Evolutionary conservation across 2,113 vertebrate species (phyloP), one percentile per base, ranked within the genome.

Genomic region (Caloenas nicobarica): DNA sequence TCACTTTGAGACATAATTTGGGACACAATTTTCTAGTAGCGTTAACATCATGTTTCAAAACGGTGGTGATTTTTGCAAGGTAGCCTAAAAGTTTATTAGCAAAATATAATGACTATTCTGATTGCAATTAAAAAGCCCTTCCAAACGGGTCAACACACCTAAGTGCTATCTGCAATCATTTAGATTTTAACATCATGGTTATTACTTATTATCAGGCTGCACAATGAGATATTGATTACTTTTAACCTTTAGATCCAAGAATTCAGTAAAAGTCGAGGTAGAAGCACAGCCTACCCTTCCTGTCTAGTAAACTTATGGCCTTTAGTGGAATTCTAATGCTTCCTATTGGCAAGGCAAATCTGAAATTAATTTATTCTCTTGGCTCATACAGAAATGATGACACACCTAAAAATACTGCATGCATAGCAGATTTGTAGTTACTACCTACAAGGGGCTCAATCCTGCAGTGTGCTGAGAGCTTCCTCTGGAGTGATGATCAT

Each of bases 191-290:
- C 97, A 97, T 97, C 97, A 95, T 91, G 95, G 96, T 98, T 98
- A 98, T 98, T 98, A 97, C 97, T 98, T 98, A 98, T 98, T 97
- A 98, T 97, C 96, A 98, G 97, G 96, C 93, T 96, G 96, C 88
- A 96, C 98, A 98, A 98, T 98, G 98, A 98, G 97, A 96, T 98
- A 98, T 98, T 98, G 98, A 98, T 98, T 97, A 98, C 93, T 97
- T 98, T 97, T 98, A 98, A 98, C 98, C 98, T 98, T 98, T 98
- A 98, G 95, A 96, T 96, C 87, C 82, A 95, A 95, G 96, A 97
- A 98, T 97, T 97, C 97, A 96, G 91, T 88, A 97, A 98, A 97
- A 98, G 98, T 96, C 84, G 15, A 96, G 95, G 92, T 80, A 97
- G 91, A 79, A 92, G 88, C 94, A 94, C 34, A 96, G 70, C 92